Base-by-base conservation (phyloP, 2,797 vertebrate genomes). In the Numenius phaeopus region DNA sequence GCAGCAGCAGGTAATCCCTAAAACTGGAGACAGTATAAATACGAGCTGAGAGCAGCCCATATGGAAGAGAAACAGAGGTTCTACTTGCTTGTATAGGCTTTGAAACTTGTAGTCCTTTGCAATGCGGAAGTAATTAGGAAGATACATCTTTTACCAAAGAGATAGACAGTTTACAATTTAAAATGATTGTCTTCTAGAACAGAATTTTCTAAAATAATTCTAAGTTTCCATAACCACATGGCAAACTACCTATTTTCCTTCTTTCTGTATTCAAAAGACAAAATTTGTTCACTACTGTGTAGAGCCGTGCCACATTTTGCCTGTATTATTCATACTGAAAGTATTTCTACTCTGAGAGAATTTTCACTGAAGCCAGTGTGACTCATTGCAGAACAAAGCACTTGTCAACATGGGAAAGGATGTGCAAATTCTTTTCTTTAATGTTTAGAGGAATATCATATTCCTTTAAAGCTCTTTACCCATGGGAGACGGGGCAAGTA, bases 121-220 rank as follows among this genome's bases (percentile, higher is more conserved):
- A 9, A 9, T 27, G 37, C 5, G 49, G 54, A 87, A 84, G 10
- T 40, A 40, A 19, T 30, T 21, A 78, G 20, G 11, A 89, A 58
- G 21, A 32, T 29, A 65, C 0, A 1, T 1, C 1, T 49, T 89
- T 79, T 82, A 10, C 8, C 30, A 39, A 65, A 71, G 19, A 80
- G 9, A 6, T 17, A 29, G 4, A 2, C 15, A 65, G 5, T 50
- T 90, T 71, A 18, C 10, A 40, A 40, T 34, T 46, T 65, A 32
- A 87, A 64, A 44, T 46, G 54, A 42, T 8, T 32, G 1, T 39
- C 84, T 89, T 42, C 27, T 46, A 75, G 15, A 87, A 22, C 22
- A 58, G 17, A 18, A 19, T 29, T 2, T 62, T 67, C 24, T 52
- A 39, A 73, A 66, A 81, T 55, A 83, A 39, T 59, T 66, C 5